phyloP scores from a whole-genome alignment of 2,888 invertebrate species.

The Carabus problematicus region DNA sequence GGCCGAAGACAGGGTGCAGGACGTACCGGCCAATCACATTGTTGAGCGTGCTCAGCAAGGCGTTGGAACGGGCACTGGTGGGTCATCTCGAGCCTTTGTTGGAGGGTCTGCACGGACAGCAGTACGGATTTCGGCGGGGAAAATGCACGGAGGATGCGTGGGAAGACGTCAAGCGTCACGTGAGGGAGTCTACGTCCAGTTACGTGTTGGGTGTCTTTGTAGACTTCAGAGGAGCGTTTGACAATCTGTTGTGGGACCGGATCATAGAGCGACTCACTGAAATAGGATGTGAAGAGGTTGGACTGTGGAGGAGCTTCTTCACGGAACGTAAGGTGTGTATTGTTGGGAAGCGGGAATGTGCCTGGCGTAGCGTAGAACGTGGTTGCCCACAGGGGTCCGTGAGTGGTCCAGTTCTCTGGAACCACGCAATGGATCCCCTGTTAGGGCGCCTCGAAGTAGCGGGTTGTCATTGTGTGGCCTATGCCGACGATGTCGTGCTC shows the following conservation, averaged over 20 bases:
- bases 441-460: not conserved
- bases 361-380: constrained; percentile 3
- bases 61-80: constrained; percentile 37
- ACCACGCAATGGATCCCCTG: not conserved
- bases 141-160: constrained; percentile 41
- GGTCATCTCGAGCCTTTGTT: not conserved
- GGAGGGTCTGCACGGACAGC: constrained; percentile 1
- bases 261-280: constrained; percentile 11
- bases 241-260: constrained; percentile 25
- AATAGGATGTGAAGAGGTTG: constrained; percentile 15
- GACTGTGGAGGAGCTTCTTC: constrained; percentile 22
- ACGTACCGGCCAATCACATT: constrained; percentile 24
- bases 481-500: no score
- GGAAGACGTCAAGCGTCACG: constrained; percentile 1
- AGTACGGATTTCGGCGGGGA: constrained; percentile 37
- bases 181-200: not conserved
- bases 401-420: not conserved
- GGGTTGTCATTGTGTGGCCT: no score
- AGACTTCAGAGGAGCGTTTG: constrained; percentile 40
- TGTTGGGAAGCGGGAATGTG: not conserved
- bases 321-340: constrained; percentile 4
- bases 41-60: constrained; percentile 30
- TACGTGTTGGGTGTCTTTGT: constrained; percentile 41
- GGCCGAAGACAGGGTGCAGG: no score
- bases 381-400: constrained; percentile 7